phyloP scores from a whole-genome alignment of 1,140 invertebrate species.

The Lerema accius region DNA sequence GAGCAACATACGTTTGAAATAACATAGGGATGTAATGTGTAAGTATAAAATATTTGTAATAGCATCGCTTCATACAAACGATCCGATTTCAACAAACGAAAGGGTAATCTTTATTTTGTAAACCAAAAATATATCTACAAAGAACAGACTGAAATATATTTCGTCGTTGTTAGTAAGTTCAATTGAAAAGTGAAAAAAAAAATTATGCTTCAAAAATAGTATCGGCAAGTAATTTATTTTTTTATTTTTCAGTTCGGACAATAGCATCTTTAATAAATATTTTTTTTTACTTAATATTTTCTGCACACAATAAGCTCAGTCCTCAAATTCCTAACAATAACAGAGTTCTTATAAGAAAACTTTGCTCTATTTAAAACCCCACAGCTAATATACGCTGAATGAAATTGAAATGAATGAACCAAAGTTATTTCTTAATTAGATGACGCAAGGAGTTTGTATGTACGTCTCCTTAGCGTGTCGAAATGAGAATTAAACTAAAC shows the following conservation, averaged over 20 bases:
- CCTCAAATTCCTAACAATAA: background rate
- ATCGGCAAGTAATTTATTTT: no score
- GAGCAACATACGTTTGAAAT: slow-evolving; percentile 13
- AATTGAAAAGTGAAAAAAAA: no score
- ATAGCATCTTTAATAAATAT: no score
- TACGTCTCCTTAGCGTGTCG: slow-evolving; percentile 70
- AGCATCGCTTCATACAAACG: background rate
- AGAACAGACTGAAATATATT: no score
- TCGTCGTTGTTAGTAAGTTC: no score
- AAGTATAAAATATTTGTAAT: background rate
- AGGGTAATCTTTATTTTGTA: no score
- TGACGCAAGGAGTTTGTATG: slow-evolving; percentile 61
- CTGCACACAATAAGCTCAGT: no score
- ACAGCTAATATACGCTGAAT: slow-evolving; percentile 45
- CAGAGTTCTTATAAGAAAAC: slow-evolving; percentile 39
- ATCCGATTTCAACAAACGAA: no score
- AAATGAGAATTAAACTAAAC: slow-evolving; percentile 71
- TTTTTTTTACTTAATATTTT: no score
- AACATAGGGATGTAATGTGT: background rate
- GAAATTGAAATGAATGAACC: slow-evolving; percentile 72
- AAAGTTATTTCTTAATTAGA: slow-evolving; percentile 74
- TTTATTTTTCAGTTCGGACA: no score
- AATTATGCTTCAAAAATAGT: no score
- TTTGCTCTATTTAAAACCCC: slow-evolving; percentile 42
- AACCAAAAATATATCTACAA: no score